Conservation (phyloP, 2,797 vertebrate genomes). For the Sebastes glaucus region DNA sequence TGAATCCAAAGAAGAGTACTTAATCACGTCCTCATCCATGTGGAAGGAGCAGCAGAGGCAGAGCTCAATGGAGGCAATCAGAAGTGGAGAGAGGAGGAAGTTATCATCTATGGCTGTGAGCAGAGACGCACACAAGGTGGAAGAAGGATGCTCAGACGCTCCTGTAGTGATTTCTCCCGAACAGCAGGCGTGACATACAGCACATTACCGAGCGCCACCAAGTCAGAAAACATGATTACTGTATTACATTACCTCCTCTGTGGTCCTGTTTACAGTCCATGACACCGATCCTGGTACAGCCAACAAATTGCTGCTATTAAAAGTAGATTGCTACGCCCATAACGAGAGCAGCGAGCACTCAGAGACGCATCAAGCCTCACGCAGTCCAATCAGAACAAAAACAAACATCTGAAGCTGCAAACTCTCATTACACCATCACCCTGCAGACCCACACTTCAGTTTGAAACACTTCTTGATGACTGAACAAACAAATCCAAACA, state of each 20-base stretch:
- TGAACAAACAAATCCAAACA: constrained; percentile 79
- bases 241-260: constrained; percentile 20
- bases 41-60: constrained; percentile 39
- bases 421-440: constrained; percentile 67
- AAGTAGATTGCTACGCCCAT: constrained; percentile 63
- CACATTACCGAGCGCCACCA: neutral
- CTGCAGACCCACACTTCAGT: constrained; percentile 61
- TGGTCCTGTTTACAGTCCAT: constrained; percentile 24
- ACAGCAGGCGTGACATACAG: neutral
- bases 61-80: constrained; percentile 26
- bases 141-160: constrained; percentile 6
- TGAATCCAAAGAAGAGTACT: constrained; percentile 38
- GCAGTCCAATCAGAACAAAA: constrained; percentile 75
- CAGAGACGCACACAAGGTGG: neutral
- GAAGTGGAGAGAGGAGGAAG: constrained; percentile 2
- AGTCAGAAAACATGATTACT: constrained; percentile 29
- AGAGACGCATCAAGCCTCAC: constrained; percentile 63
- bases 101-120: neutral
- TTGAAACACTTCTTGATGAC: constrained; percentile 78
- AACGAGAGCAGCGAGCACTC: constrained; percentile 52
- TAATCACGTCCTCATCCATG: constrained; percentile 55
- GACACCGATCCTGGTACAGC: constrained; percentile 46
- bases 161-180: neutral
- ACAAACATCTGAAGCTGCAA: constrained; percentile 73
- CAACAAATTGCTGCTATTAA: constrained; percentile 74